Base-by-base conservation (phyloP, 2,113 vertebrate genomes). In the Stictonetta naevosa region DNA sequence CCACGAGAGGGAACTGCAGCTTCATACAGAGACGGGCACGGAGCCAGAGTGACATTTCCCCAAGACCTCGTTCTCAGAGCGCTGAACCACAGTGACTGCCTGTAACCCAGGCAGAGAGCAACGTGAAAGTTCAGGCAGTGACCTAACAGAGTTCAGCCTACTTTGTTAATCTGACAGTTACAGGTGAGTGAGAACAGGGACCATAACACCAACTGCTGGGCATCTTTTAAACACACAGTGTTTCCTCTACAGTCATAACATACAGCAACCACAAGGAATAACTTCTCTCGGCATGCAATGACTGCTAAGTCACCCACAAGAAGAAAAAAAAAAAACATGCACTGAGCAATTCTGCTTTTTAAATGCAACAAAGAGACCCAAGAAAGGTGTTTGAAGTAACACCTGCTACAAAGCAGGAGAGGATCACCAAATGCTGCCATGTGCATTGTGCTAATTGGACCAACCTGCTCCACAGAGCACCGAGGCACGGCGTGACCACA, bases 1-100 rank as follows among this genome's bases (percentile, higher is more conserved):
- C 80, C 80, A 76, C 4, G 48, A 92, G 80, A 88, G 66, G 48
- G 73, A 96, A 75, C 62, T 82, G 58, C 83, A 92, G 66, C 66
- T 46, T 86, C 83, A 28, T 46, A 38, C 80, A 60, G 77, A 76
- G 67, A 26, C 69, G 22, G 42, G 29, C 56, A 42, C 36, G 38
- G 52, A 86, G 26, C 6, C 0, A 64, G 42, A 73, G 48, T 23
- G 42, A n/a, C 42, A 23, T 68, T 96, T 94, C 60, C 38, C 69
- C 44, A 78, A 40, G 23, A 59, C 67, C 56, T 86, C 0, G 0
- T 83, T 90, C 80, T 69, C 79, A 72, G 86, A 68, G 2, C 33
- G 29, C 58, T 87, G 74, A 92, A 75, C 62, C 52, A 52, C 73
- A 79, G 34, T 16, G 52, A 75, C 69, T 89, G 80, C 42, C 71